Base-by-base conservation (phyloP, 1,140 invertebrate species). In the Aphis craccivora region DNA sequence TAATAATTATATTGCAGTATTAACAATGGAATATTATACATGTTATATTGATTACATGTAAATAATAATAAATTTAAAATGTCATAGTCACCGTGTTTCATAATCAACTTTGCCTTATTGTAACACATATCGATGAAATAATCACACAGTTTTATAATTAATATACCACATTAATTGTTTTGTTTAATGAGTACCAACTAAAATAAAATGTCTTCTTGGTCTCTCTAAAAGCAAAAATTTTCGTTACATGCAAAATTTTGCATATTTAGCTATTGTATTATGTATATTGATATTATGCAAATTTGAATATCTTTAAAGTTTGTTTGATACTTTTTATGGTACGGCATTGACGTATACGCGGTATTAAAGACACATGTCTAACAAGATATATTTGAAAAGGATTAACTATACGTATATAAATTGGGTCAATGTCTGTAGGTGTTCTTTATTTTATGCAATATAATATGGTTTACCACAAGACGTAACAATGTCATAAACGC, bases 391-490 rank as follows among this genome's bases (percentile, higher is more conserved):
- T 53, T 53, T 35, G n/a, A 53, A 53, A 51, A 89, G 84, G 45
- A 89, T 51, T 37, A 53, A 40, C 25, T n/a, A 51, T 43, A n/a
- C 22, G 45, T 51, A 88, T 7, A 51, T 18, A 60, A 90, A 90
- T 67, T 60, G 43, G 89, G 53, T 48, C 89, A 67, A 67, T 25
- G 89, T 90, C 37, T 60, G 88, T 90, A 90, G 88, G 88, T 90
- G 89, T 90, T 90, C 89, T 90, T 37, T 53, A 76, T 91, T 91
- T 91, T 43, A 91, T 43, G 90, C 55, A 91, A 91, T 76, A 22
- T 91, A 76, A 35, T 51, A 55, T 25, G 37, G 43, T 81, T 92
- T 35, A 92, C 67, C 90, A 45, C 90, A 92, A 92, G 43, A 86
- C 25, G 9, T 67, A 55, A 37, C 40, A 67, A 60, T 67, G 55